Percentiles rank a stretch among this genome's conserved stretches.
phyloP scores from a whole-genome alignment of 2,888 invertebrate genomes.

The Volucella inflata region DNA sequence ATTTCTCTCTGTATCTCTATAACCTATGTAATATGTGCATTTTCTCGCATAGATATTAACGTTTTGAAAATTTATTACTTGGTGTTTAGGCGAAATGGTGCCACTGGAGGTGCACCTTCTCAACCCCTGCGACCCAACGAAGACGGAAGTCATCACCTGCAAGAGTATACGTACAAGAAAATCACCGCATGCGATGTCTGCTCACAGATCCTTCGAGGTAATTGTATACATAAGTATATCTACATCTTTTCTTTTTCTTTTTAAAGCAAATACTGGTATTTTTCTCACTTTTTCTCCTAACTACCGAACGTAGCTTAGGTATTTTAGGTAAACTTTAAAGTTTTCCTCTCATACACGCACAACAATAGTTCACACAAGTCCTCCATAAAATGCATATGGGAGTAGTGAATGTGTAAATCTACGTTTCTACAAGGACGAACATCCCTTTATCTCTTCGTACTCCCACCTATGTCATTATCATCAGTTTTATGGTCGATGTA shows the following conservation, averaged over 20 bases:
- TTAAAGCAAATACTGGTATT: no score
- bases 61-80: conserved; percentile 61
- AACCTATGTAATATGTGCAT: conserved; percentile 27
- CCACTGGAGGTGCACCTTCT: conserved; percentile 84
- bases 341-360: conserved; percentile 12
- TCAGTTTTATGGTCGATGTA: conserved; percentile 55
- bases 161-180: conserved; percentile 97
- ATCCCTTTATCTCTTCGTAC: neutral
- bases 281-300: no score
- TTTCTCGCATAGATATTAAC: conserved; percentile 44
- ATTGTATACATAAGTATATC: conserved; percentile 72
- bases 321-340: conserved; percentile 14
- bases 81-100: conserved; percentile 88
- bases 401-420: conserved; percentile 1
- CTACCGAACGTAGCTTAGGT: neutral
- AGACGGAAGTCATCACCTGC: conserved; percentile 89
- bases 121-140: conserved; percentile 83
- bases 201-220: conserved; percentile 95
- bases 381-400: conserved; percentile 30
- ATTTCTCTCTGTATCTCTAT: conserved; percentile 31
- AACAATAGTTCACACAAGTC: neutral
- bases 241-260: no score
- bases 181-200: conserved; percentile 97
- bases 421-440: conserved; percentile 17
- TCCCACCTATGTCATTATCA: conserved; percentile 45